phyloP scores from a whole-genome alignment of 2,888 invertebrate species.

The Leptopilina myrica region DNA sequence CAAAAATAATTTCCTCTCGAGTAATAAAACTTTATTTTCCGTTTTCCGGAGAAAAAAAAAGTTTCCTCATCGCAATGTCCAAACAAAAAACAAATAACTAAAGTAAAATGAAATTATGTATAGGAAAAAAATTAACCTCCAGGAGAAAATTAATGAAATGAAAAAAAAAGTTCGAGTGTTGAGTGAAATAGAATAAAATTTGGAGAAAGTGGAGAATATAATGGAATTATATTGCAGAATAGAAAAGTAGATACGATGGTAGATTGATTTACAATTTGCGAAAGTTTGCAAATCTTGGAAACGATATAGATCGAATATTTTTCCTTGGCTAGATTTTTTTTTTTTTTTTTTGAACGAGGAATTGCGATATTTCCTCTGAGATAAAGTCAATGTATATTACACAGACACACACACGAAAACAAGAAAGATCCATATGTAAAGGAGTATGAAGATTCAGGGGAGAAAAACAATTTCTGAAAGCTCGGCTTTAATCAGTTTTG shows the following conservation, averaged over 20 bases:
- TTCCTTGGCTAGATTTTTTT: not conserved
- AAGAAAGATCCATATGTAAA: conserved; percentile 6
- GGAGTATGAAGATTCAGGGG: conserved; percentile 17
- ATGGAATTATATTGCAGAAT: too few species aligned
- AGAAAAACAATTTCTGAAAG: conserved; percentile 58
- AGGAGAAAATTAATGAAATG: too few species aligned
- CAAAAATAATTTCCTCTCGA: too few species aligned
- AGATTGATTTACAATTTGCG: conserved; percentile 4
- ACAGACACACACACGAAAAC: not conserved
- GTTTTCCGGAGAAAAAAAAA: too few species aligned
- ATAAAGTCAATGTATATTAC: not conserved
- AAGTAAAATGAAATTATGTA: too few species aligned
- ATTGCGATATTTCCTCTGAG: not conserved
- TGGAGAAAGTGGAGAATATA: too few species aligned
- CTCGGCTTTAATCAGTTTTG: conserved; percentile 65
- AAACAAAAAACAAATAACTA: too few species aligned
- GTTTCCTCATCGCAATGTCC: too few species aligned
- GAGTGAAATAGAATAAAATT: too few species aligned
- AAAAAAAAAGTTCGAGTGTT: too few species aligned
- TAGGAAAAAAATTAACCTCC: too few species aligned
- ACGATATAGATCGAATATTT: not conserved
- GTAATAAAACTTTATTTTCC: too few species aligned
- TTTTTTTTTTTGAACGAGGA: not conserved
- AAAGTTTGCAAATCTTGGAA: not conserved
- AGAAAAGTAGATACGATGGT: not conserved